phyloP scores from a whole-genome alignment of 2,797 vertebrate genomes.

The Phoebastria nigripes region DNA sequence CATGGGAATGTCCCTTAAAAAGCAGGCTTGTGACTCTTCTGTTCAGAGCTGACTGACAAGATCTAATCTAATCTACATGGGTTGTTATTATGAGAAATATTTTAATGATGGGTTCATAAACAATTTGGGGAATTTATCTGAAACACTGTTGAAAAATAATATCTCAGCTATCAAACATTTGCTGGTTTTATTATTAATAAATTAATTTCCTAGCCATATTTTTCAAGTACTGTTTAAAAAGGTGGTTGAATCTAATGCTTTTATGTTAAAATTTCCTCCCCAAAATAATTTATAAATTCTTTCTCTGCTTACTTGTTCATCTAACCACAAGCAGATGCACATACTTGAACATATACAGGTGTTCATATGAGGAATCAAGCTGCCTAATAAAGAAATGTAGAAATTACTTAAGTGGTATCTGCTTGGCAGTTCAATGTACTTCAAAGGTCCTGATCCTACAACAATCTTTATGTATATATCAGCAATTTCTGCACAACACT shows the following conservation, averaged over 20 bases:
- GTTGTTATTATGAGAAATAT: neutral
- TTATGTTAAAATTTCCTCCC: neutral
- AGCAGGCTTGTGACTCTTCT: neutral
- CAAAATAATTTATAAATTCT: neutral
- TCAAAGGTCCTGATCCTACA: neutral
- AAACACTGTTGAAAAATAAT: neutral
- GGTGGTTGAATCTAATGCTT: neutral
- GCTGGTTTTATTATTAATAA: neutral
- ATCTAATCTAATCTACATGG: neutral
- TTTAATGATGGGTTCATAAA: neutral
- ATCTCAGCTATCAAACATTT: neutral
- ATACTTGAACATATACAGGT: neutral
- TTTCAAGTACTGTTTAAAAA: neutral
- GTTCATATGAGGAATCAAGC: neutral
- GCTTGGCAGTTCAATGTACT: neutral
- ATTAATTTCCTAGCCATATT: neutral
- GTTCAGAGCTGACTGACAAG: neutral
- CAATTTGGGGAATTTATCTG: neutral
- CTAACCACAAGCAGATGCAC: neutral
- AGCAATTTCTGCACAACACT: neutral
- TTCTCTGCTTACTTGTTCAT: neutral
- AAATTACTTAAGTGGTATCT: neutral
- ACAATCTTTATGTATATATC: neutral
- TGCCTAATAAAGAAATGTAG: neutral
- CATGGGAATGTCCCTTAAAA: neutral